Conservation (phyloP, 2,888 invertebrate genomes). For the Teleiodes luculella region DNA sequence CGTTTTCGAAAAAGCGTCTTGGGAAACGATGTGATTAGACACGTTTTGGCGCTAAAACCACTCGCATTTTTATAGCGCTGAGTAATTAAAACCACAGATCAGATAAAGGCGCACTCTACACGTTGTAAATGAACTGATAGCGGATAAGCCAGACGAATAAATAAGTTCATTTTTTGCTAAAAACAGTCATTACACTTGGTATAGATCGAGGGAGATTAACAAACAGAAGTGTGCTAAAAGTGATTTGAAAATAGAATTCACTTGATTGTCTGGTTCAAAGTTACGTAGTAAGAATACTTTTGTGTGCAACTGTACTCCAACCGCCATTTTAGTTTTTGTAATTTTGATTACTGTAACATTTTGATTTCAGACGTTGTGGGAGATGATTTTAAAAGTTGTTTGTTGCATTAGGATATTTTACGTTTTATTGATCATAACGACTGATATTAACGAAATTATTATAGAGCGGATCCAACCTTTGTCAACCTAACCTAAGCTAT, state of each 20-base stretch:
- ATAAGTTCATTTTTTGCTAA: constrained; percentile 1
- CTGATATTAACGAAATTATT: too few species aligned
- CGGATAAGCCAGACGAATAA: background rate
- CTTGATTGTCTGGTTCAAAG: background rate
- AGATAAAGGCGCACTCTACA: background rate
- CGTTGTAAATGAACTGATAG: constrained; percentile 4
- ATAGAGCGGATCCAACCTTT: too few species aligned
- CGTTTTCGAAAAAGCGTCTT: constrained; percentile 4
- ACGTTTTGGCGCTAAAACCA: constrained; percentile 3
- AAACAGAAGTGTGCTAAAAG: constrained; percentile 1
- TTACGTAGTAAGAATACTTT: background rate
- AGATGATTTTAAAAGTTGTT: too few species aligned
- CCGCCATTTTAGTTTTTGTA: too few species aligned
- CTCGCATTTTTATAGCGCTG: background rate
- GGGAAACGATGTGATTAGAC: constrained; percentile 7
- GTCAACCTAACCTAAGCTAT: too few species aligned
- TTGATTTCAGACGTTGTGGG: too few species aligned
- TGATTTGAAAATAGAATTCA: background rate
- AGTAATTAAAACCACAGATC: constrained; percentile 8
- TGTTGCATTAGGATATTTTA: too few species aligned
- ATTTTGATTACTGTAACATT: too few species aligned
- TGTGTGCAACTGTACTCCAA: too few species aligned
- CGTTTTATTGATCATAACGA: too few species aligned
- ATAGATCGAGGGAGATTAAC: constrained; percentile 6
- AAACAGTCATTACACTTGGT: background rate